Evolutionary conservation across 2,113 vertebrate genomes (phyloP).

Genomic region (Lonchura striata): DNA sequence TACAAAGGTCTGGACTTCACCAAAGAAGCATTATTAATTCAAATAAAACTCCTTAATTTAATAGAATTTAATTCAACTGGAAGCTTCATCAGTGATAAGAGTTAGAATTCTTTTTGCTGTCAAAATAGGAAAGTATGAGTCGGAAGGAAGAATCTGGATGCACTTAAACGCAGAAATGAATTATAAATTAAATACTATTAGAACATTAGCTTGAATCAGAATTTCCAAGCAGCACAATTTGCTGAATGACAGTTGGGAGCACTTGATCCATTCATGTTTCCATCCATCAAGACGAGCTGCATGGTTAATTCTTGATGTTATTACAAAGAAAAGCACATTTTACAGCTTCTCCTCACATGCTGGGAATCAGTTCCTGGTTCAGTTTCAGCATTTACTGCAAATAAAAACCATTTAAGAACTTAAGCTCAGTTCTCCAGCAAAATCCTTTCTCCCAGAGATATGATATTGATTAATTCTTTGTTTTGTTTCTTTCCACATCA

Average conservation of each 20-base stretch:
- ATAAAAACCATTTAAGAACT: not conserved
- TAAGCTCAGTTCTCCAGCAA: not conserved
- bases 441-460: not conserved
- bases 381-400: not conserved
- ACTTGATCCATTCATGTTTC: not conserved
- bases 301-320: not conserved
- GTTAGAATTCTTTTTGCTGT: not conserved
- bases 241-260: not conserved
- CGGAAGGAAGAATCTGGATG: not conserved
- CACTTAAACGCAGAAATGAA: not conserved
- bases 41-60: not conserved
- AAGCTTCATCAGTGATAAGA: not conserved
- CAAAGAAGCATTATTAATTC: not conserved
- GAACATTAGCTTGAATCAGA: not conserved
- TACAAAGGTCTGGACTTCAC: not conserved
- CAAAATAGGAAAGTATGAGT: not conserved
- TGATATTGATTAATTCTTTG: rapidly evolving
- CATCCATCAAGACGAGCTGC: not conserved
- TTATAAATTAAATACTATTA: not conserved
- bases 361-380: not conserved
- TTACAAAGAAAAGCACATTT: not conserved
- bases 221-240: not conserved
- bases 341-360: not conserved
- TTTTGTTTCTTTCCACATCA: not conserved
- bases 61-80: not conserved